Evolutionary conservation across 2,888 invertebrate genomes (phyloP).

Genomic region (Harmothoe impar): DNA sequence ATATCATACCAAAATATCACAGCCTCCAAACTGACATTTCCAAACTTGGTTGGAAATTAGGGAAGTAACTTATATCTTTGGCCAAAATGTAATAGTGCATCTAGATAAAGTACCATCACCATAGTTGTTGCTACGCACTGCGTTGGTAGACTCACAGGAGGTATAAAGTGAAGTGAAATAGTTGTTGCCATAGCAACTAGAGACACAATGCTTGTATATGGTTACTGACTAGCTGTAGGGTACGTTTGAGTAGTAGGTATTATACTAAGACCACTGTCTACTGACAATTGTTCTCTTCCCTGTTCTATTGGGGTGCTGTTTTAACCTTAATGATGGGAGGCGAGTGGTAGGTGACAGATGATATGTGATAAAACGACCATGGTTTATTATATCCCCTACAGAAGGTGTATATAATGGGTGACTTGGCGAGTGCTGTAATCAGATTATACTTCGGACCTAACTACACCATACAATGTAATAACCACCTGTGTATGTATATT

Average conservation of each 20-base stretch:
- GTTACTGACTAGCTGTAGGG: neutral
- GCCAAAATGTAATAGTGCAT: neutral
- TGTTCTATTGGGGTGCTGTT: neutral
- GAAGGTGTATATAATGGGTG: too few relatives aligned
- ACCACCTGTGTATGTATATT: too few relatives aligned
- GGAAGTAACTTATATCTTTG: neutral
- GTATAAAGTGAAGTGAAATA: neutral
- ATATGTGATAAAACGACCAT: neutral
- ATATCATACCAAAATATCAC: neutral
- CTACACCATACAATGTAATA: too few relatives aligned
- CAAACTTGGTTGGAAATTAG: neutral
- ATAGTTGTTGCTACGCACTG: neutral
- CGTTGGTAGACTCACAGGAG: neutral
- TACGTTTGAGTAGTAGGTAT: neutral
- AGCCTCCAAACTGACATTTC: neutral
- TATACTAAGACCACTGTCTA: neutral
- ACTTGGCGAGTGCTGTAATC: too few relatives aligned
- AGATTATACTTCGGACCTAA: too few relatives aligned
- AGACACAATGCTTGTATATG: conserved; percentile 10
- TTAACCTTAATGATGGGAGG: neutral
- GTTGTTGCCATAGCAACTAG: conserved; percentile 38
- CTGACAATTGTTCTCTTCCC: neutral
- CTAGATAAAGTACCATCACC: neutral
- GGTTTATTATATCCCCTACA: neutral
- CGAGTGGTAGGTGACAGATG: neutral